phyloP scores from a whole-genome alignment of 2,888 invertebrate species.

The Meandrusa payeni region DNA sequence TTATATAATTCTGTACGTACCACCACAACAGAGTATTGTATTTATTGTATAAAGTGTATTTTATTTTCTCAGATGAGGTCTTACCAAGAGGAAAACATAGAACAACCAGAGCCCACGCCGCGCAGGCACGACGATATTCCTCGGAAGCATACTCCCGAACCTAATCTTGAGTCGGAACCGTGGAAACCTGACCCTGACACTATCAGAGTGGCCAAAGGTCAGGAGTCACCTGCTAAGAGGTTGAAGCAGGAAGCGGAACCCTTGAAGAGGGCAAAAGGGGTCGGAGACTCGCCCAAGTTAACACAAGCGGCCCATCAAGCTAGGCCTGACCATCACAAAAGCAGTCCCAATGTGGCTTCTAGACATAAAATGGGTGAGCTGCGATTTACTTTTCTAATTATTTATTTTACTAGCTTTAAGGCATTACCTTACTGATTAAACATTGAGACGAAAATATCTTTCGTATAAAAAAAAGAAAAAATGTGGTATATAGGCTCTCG shows the following conservation, averaged over 20 bases:
- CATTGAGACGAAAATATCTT: too few species aligned
- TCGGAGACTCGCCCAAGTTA: conserved; percentile 62
- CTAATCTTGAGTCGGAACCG: conserved; percentile 37
- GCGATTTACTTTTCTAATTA: too few species aligned
- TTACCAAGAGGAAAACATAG: conserved; percentile 57
- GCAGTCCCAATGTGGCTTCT: conserved; percentile 83
- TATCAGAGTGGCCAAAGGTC: conserved; percentile 58
- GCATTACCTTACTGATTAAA: too few species aligned
- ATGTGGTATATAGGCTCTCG: too few species aligned
- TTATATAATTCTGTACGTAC: too few species aligned
- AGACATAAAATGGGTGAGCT: conserved; percentile 64
- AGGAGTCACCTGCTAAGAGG: conserved; percentile 69
- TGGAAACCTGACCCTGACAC: conserved; percentile 72
- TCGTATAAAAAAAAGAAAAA: too few species aligned
- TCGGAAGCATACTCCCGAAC: conserved; percentile 43
- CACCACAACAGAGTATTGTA: too few species aligned
- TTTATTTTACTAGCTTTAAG: too few species aligned
- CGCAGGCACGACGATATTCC: conserved; percentile 53
- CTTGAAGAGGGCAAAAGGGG: conserved; percentile 64
- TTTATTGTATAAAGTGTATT: too few species aligned
- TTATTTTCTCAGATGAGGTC: conserved; percentile 49
- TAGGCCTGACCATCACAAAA: conserved; percentile 80
- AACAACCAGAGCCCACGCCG: conserved; percentile 45
- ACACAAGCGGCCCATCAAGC: conserved; percentile 54
- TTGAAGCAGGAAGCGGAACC: conserved; percentile 72